Conservation (phyloP, 2,797 vertebrate genomes). For the Liparis tanakae region DNA sequence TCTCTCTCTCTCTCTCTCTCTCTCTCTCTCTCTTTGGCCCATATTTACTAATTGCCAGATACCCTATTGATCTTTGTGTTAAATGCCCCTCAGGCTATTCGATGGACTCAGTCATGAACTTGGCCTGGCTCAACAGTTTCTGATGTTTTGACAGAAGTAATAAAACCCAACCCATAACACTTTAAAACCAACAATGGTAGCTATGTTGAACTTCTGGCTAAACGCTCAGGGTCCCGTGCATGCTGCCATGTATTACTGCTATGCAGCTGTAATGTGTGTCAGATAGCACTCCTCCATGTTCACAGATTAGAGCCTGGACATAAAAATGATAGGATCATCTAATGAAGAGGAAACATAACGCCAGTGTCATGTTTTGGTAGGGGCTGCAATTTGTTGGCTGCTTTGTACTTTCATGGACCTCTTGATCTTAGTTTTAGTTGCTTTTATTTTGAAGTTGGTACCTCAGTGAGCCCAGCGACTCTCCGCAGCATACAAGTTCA, state of each 20-base stretch:
- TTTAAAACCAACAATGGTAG: constrained; percentile 82
- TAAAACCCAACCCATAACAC: constrained; percentile 83
- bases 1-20: not conserved
- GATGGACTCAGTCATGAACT: constrained; percentile 74
- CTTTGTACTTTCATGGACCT: constrained; percentile 6
- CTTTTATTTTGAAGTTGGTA: constrained; percentile 28
- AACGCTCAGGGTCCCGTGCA: constrained; percentile 63
- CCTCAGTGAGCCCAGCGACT: not conserved
- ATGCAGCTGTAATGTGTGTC: constrained; percentile 78
- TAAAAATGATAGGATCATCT: constrained; percentile 55
- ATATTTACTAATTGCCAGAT: constrained; percentile 52
- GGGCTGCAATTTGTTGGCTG: not conserved
- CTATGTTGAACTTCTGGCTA: constrained; percentile 78
- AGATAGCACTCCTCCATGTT: constrained; percentile 64
- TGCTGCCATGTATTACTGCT: constrained; percentile 57
- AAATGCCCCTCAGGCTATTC: constrained; percentile 64
- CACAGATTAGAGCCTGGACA: constrained; percentile 70
- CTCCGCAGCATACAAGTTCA: not conserved
- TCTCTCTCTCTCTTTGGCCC: constrained; percentile 9
- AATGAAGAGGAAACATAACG: constrained; percentile 22
- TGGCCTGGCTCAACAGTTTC: constrained; percentile 75
- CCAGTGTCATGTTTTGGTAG: not conserved
- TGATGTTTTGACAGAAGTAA: constrained; percentile 85
- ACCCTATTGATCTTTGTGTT: constrained; percentile 72
- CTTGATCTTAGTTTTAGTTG: not conserved